A percentile compares a stretch with the other conserved stretches of the same genome.
Conservation (phyloP, 2,888 invertebrate species). For the Morpho deidamia region DNA sequence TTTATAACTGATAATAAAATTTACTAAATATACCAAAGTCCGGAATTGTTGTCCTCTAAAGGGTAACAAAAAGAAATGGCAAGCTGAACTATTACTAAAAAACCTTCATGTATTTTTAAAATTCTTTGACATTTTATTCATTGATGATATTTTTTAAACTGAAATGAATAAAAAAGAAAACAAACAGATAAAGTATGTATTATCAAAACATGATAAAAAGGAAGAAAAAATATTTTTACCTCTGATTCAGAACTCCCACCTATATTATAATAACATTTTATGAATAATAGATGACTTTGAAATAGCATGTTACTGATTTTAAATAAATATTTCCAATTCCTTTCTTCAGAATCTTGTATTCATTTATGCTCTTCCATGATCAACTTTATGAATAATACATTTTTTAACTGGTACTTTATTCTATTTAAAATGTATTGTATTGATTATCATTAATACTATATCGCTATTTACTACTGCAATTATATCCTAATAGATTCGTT, state of each 20-base stretch:
- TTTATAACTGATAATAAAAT: too few relatives aligned
- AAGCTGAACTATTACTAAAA: too few relatives aligned
- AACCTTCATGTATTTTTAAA: too few relatives aligned
- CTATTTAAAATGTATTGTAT: not conserved
- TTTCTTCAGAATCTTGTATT: conserved; percentile 6
- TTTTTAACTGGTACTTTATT: not conserved
- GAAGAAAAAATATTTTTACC: conserved; percentile 40
- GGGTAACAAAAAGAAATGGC: too few relatives aligned
- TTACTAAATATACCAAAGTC: too few relatives aligned
- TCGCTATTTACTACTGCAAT: not conserved
- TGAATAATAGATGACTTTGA: conserved; percentile 48
- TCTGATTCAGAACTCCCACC: conserved; percentile 29
- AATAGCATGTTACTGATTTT: conserved; percentile 35
- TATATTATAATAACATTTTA: conserved; percentile 43
- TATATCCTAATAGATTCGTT: not conserved
- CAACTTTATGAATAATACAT: not conserved
- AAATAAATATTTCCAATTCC: conserved; percentile 25
- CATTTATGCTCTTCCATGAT: not conserved
- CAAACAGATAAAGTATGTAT: not conserved
- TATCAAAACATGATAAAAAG: conserved; percentile 20
- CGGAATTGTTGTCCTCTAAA: too few relatives aligned
- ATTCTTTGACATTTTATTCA: too few relatives aligned
- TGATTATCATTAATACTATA: not conserved
- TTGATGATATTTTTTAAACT: too few relatives aligned
- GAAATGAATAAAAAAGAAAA: too few relatives aligned